Base-by-base conservation (phyloP, 2,113 vertebrate genomes). In the Aphelocoma coerulescens region DNA sequence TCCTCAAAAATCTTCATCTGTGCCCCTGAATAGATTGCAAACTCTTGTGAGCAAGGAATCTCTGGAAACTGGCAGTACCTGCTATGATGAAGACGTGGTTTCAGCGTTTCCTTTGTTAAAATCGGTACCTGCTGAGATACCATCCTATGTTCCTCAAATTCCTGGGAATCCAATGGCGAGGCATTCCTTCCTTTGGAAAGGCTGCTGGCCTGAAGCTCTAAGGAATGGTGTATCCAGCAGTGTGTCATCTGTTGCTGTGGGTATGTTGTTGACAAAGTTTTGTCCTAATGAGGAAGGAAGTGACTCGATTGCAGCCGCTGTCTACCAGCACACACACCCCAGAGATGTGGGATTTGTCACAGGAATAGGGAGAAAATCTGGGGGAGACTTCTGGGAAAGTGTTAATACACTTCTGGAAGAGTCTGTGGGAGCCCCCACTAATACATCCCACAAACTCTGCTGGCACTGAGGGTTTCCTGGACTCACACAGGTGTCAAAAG, bases 241-340 rank as follows among this genome's bases (percentile, higher is more conserved):
- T 0, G 7, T 11, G 54, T 15, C 26, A 69, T 26, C 69, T 73
- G 10, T 12, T 68, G 28, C 19, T 10, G 2, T 6, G 39, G 17
- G 7, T 5, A 0, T 10, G 5, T 16, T 18, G 65, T 14, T 43
- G 44, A 41, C 16, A 18, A 74, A 30, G 2, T 17, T 72, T 67
- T 59, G 10, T 46, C 74, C 46, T 58, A 33, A 35, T 3, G 41
- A 73, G n/a, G 49, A 83, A 13, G 0, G 11, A 65, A 80, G 26
- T 37, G 3, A 37, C 9, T 41, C 0, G 0, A 13, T 3, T 59
- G 30, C 23, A 82, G 23, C 41, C 0, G 0, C 39, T 11, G 11
- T 48, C 61, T 35, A 6, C 33, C 49, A 68, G 27, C 49, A 66
- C n/a, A 7, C 0, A 4, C 9, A 43, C 46, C 67, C 54, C 55